phyloP scores from a whole-genome alignment of 2,113 vertebrate genomes.

The Gracilinanus agilis region DNA sequence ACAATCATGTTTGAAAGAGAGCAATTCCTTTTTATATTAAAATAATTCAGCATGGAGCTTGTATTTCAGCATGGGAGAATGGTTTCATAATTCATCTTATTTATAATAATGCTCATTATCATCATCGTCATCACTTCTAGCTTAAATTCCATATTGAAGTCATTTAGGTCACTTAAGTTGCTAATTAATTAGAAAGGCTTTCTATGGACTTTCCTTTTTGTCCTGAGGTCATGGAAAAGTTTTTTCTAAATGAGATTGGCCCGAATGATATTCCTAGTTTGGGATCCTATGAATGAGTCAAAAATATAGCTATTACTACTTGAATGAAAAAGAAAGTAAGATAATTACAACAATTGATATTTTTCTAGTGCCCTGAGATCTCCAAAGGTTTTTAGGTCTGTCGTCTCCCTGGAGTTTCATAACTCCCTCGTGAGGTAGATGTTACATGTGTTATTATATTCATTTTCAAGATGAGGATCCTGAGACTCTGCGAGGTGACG shows the following conservation, averaged over 20 bases:
- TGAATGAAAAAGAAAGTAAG: neutral
- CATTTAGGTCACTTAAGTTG: neutral
- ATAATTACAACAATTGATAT: neutral
- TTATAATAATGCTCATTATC: neutral
- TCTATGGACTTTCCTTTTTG: neutral
- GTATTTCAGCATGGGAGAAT: neutral
- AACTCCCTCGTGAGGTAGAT: neutral
- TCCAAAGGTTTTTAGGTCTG: neutral
- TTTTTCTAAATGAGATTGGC: fast-evolving
- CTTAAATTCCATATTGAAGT: neutral
- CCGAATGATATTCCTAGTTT: neutral
- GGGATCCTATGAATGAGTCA: neutral
- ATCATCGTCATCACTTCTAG: neutral
- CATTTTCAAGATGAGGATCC: neutral
- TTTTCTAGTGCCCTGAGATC: neutral
- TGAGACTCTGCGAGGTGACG: neutral
- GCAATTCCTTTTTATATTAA: neutral
- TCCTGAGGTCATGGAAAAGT: neutral
- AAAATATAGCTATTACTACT: neutral
- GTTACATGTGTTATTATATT: neutral
- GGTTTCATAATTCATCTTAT: neutral
- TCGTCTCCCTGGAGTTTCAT: neutral
- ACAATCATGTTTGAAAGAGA: neutral
- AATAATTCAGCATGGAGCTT: neutral
- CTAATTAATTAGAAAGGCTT: neutral